Percentiles rank a stretch among this genome's conserved stretches.
These are phyloP conservation scores for Pachliopta kotzebuea DNA, from an alignment of 2,888 invertebrate species.

Conservation along the genomic window DNA sequence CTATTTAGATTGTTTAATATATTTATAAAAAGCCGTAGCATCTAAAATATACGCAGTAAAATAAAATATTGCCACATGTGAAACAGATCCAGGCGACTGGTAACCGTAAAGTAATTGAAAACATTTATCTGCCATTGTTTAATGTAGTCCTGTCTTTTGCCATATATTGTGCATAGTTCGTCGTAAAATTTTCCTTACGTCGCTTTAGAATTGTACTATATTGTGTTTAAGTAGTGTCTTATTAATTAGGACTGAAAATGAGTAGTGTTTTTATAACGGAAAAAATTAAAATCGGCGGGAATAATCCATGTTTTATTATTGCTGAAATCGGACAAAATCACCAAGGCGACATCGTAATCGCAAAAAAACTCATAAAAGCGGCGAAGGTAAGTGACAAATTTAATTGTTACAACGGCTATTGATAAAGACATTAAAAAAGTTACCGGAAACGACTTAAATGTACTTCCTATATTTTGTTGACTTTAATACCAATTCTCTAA, in stretches of 20 bases:
- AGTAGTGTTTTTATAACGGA: conserved; percentile 71
- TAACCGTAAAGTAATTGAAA: background rate
- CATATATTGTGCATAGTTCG: too few relatives aligned
- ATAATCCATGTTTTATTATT: conserved; percentile 85
- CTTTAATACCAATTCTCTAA: background rate
- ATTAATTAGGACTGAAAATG: conserved; percentile 47
- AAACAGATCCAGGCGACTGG: background rate
- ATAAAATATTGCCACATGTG: background rate
- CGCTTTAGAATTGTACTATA: background rate
- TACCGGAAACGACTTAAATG: conserved; percentile 10
- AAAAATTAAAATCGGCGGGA: conserved; percentile 65
- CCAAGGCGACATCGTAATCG: conserved; percentile 86
- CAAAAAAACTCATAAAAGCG: conserved; percentile 85
- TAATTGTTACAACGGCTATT: conserved; percentile 4
- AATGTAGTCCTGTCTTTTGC: background rate
- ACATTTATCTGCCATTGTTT: background rate
- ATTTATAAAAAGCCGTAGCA: too few relatives aligned
- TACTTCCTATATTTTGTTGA: background rate
- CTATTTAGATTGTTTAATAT: too few relatives aligned
- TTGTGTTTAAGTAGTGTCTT: background rate
- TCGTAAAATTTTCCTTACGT: too few relatives aligned
- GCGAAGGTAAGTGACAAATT: conserved; percentile 83
- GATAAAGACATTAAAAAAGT: conserved; percentile 2
- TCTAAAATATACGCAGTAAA: background rate
- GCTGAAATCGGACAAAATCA: conserved; percentile 95